Conservation (phyloP, 2,888 invertebrate species). For the Agrypnus murinus region DNA sequence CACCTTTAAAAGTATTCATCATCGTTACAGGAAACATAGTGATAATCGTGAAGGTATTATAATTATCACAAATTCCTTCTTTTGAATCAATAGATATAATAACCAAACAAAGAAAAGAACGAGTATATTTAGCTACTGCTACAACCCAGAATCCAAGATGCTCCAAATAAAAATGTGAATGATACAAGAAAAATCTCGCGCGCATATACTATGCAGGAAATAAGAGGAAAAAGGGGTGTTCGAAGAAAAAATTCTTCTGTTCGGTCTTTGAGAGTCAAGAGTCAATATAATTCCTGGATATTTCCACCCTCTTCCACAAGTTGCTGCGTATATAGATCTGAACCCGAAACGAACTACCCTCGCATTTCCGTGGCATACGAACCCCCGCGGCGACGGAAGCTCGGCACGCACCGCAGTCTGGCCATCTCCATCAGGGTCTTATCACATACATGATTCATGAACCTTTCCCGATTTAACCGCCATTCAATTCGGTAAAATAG, state of each 20-base stretch:
- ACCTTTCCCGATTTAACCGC: conserved; percentile 54
- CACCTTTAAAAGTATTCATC: conserved; percentile 8
- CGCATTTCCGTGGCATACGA: conserved; percentile 44
- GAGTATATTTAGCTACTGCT: neutral
- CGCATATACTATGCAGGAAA: conserved; percentile 33
- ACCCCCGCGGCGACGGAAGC: conserved; percentile 49
- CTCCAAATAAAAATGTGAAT: conserved; percentile 11
- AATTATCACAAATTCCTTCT: too few relatives aligned
- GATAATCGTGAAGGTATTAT: too few relatives aligned
- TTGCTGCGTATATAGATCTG: conserved; percentile 48
- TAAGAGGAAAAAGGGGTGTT: conserved; percentile 29
- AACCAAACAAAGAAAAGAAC: neutral
- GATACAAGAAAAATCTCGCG: conserved; percentile 14
- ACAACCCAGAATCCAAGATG: neutral
- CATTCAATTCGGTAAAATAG: conserved; percentile 53
- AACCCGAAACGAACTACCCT: conserved; percentile 44
- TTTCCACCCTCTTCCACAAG: conserved; percentile 51
- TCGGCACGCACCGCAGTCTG: conserved; percentile 51
- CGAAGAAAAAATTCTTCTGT: conserved; percentile 18
- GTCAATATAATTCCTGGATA: conserved; percentile 44
- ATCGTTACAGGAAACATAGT: too few relatives aligned
- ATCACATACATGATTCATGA: conserved; percentile 56
- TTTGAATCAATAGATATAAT: too few relatives aligned
- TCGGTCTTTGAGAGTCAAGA: conserved; percentile 34
- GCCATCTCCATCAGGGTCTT: conserved; percentile 51